A percentile compares a stretch with the other conserved stretches of the same genome.
Conservation (phyloP, 2,797 vertebrate genomes). For the Sebastes cheni region DNA sequence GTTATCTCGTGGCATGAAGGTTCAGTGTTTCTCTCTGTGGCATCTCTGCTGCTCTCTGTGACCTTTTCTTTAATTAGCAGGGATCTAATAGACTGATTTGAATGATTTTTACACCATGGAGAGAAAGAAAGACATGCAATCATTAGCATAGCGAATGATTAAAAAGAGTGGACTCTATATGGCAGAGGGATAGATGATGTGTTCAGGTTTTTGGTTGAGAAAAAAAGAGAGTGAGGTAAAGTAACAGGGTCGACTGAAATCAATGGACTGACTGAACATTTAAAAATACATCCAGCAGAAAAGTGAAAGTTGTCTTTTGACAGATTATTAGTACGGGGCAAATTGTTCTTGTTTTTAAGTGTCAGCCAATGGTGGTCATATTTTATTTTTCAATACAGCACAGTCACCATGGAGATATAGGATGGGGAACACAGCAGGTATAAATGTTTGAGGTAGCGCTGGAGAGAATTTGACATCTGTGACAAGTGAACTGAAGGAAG, state of each 20-base stretch:
- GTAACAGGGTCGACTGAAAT: not conserved
- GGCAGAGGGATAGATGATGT: not conserved
- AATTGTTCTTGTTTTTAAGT: conserved; percentile 3
- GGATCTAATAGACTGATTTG: conserved; percentile 31
- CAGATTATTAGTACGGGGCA: not conserved
- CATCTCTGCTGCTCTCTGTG: conserved; percentile 25
- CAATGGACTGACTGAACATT: not conserved
- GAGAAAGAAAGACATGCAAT: not conserved
- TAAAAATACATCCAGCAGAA: not conserved
- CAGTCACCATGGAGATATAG: conserved; percentile 8
- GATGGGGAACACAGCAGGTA: conserved; percentile 23
- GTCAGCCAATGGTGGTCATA: conserved; percentile 2
- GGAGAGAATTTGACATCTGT: conserved; percentile 45
- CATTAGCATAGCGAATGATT: not conserved
- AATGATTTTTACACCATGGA: conserved; percentile 16
- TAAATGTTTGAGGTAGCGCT: conserved; percentile 44
- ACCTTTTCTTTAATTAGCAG: conserved; percentile 72
- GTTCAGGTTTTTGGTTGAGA: not conserved
- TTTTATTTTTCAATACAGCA: not conserved
- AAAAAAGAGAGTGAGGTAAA: not conserved
- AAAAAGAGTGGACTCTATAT: not conserved
- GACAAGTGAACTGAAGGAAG: conserved; percentile 49
- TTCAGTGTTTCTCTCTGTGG: conserved; percentile 12
- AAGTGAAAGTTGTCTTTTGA: not conserved
- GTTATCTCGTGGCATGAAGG: not conserved